Base-by-base conservation (phyloP, 2,113 vertebrate genomes). In the Xiphophorus maculatus region DNA sequence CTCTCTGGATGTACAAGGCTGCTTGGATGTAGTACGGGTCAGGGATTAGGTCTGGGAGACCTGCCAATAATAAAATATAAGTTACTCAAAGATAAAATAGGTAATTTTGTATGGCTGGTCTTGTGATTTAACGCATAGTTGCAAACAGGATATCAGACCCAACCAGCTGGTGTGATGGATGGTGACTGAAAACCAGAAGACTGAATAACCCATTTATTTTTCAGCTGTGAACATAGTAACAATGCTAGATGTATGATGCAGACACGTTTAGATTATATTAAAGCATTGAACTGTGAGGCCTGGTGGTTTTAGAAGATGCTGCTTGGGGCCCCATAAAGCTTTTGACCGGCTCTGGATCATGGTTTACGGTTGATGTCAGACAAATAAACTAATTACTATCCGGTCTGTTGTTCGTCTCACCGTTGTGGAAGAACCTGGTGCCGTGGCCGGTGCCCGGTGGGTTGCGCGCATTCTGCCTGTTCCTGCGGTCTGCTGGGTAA, bases 21-120 rank as follows among this genome's bases (percentile, higher is more conserved):
- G 94, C 90, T 77, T 96, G 94, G 80, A 96, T 95, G 87, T 93
- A 96, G 65, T 94, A 94, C 0, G 95, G 94, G 73, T 96, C 95
- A 40, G 95, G 95, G 44, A 96, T 84, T 70, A 96, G 78, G 74
- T 96, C 95, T 30, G 95, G 95, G 17, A 96, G 92, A 65, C 93
- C 95, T 96, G 81, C 3, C 62, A 48, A 66, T 70, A 70, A 19
- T 32, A 3, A 58, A 73, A 71, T 19, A 0, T 6, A 22, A 19
- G 19, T 30, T 30, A 17, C 29, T 32, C 15, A 32, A 19, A 58
- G 2, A 58, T 3, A 25, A 10, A 58, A 58, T 58, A 58, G 9
- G 51, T 8, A 64, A 1, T 9, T 42, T 30, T 1, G 32, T 22
- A 71, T 25, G 3, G 33, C 11, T 62, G n/a, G 35, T 15, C 10